Evolutionary conservation across 2,888 invertebrate species (phyloP), one percentile per base, ranked within the genome.

Genomic region (Macrosiphum euphorbiae): DNA sequence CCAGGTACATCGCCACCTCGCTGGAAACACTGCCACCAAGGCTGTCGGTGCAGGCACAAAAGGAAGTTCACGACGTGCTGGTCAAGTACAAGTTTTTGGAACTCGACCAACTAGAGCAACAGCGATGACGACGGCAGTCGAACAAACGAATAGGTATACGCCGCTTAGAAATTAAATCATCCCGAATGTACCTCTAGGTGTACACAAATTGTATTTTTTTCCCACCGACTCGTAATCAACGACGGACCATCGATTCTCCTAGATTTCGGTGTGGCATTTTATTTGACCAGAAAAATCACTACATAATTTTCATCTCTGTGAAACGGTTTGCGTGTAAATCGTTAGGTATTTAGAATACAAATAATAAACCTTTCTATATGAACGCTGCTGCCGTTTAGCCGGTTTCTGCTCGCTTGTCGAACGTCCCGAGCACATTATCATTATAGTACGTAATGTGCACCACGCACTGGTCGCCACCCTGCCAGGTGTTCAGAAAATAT

Each of bases 1-100:
- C 93, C 93, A 93, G 85, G 47, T 93, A 93, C 89, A 85, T 93
- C 0, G 84, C 44, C 58, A 58, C 84, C 7, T 89, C 93, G 26
- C 26, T 92, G 89, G 84, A 89, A 11, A 4, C 84, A 35, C 44
- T 93, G 26, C 44, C 84, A 26, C 58, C 93, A 7, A n/a, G n/a
- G 26, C 28, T 89, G 89, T 55, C 92, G n/a, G 28, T 92, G n/a
- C 61, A 1, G 16, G 92, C 92, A 0, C 92, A 92, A 28, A 92
- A 87, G 41, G 92, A 92, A 24, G 28, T 92, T 3, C 87, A 92
- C 61, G 92, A 87, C 86, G 61, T 87, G 16, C 61, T 92, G 50
- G 35, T 92, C 87, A 92, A 92, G 47, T 92, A 92, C 92, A 92
- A 92, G 28, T 10, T 92, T 16, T 28, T 87, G 35, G 47, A 92